Evolutionary conservation across 2,113 vertebrate species (phyloP), one percentile per base, ranked within the genome.

Genomic region (Poicephalus meyeri): DNA sequence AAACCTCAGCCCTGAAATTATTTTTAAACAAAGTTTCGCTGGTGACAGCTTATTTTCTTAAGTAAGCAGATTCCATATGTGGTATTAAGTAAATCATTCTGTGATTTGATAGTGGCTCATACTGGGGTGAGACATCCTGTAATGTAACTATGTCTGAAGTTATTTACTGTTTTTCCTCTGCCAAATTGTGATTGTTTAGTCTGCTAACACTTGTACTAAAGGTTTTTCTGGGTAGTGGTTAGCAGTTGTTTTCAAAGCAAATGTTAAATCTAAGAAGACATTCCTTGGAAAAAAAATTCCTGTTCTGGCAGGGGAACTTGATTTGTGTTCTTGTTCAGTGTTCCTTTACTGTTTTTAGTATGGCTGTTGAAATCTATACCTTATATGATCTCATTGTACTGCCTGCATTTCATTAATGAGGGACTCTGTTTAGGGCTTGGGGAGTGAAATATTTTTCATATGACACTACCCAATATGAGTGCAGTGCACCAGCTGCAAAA

Each of bases 371-470:
- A 99, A 99, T 98, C 98, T 98, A 98, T 99, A 99, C 98, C 98
- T 98, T 98, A 98, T 97, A 99, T 99, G 99, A 99, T 98, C 99
- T 99, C 99, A 99, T 99, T 98, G 97, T 98, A 89, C 97, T 97
- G 99, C 98, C 99, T 99, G 99, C 97, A 97, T 99, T 99, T 99
- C 99, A 99, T 99, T 99, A 99, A 99, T 99, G 98, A 98, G 98
- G 98, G 98, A 98, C 98, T 98, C 98, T 99, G 98, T 98, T 98
- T 98, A 97, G 97, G 92, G 97, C 95, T 98, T 97, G 97, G 97
- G 97, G 98, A 99, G 97, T 98, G 98, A 98, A 99, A 99, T 99
- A 99, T 98, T 99, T 99, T 99, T 99, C 99, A 98, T 98, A 99
- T 99, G 99, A 99, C 99, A 99, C 98, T 98, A 98, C 97, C 97